These are phyloP conservation scores for Monochamus saltuarius DNA, from an alignment of 1,140 invertebrate genomes.

Conservation along the genomic window DNA sequence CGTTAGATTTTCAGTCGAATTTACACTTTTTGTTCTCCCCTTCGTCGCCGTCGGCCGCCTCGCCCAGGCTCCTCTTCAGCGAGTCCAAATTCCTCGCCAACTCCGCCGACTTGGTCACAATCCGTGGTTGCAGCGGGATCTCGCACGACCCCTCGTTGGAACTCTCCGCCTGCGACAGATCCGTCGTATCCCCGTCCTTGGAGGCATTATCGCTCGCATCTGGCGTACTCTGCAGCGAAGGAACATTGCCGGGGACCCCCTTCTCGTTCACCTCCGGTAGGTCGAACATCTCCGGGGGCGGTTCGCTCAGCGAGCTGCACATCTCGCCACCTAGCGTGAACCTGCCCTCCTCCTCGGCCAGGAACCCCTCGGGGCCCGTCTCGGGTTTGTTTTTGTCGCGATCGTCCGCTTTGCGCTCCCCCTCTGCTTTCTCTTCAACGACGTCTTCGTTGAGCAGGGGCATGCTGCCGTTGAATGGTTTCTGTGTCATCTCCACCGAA, in stretches of 20 bases:
- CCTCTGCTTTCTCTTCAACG: slow-evolving; percentile 16
- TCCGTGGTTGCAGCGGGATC: slow-evolving; percentile 45
- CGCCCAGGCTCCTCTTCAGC: not conserved
- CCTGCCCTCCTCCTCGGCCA: slow-evolving; percentile 35
- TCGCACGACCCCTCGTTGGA: slow-evolving; percentile 43
- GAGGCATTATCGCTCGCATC: slow-evolving; percentile 14
- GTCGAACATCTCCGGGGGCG: slow-evolving; percentile 51
- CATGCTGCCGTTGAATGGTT: slow-evolving; percentile 43
- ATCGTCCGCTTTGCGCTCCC: not conserved
- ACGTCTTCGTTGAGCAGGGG: slow-evolving; percentile 43
- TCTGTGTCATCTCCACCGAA: slow-evolving; percentile 38
- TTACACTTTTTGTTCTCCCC: slow-evolving; percentile 26
- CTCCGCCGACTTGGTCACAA: slow-evolving; percentile 33
- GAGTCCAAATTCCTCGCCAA: slow-evolving; percentile 16
- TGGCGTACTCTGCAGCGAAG: slow-evolving; percentile 1
- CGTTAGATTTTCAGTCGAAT: slow-evolving; percentile 30
- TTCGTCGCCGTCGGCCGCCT: not conserved
- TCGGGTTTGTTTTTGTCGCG: slow-evolving; percentile 8
- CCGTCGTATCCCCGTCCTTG: slow-evolving; percentile 32
- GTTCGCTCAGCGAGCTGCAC: slow-evolving; percentile 50
- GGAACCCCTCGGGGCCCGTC: slow-evolving; percentile 6
- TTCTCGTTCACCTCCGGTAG: slow-evolving; percentile 20
- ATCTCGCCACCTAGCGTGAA: slow-evolving; percentile 45
- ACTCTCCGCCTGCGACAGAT: slow-evolving; percentile 30
- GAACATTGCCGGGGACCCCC: slow-evolving; percentile 4